Conservation (phyloP, 2,113 vertebrate species). For the Crotalus horridus region DNA sequence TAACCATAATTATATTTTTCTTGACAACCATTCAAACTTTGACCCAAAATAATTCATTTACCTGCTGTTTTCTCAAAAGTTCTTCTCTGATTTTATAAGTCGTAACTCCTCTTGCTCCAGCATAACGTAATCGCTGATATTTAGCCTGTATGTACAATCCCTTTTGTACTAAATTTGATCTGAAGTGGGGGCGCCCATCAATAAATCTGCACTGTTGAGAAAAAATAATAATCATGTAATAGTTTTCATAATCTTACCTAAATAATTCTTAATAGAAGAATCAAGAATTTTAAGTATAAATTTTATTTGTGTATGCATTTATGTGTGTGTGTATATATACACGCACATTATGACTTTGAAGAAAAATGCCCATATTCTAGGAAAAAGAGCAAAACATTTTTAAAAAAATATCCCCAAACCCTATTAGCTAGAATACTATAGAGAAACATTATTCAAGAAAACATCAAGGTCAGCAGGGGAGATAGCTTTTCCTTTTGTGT, state of each 20-base stretch:
- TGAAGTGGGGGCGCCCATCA: conserved; percentile 62
- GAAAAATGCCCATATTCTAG: neutral
- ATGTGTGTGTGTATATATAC: neutral
- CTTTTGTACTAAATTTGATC: conserved; percentile 72
- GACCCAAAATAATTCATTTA: conserved; percentile 52
- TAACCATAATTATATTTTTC: neutral
- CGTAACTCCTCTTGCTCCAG: conserved; percentile 70
- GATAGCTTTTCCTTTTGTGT: neutral
- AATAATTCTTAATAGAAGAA: neutral
- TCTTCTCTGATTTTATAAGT: conserved; percentile 72
- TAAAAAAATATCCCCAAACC: neutral
- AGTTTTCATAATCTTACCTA: conserved; percentile 5
- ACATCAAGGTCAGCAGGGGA: neutral
- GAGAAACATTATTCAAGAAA: neutral
- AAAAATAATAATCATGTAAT: neutral
- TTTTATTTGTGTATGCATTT: neutral
- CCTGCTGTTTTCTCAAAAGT: conserved; percentile 71
- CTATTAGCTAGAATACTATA: neutral
- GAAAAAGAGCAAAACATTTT: neutral
- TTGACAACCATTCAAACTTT: conserved; percentile 29
- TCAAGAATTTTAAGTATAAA: conserved; percentile 6
- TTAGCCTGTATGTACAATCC: conserved; percentile 75
- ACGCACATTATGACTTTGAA: neutral
- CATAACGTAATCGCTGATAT: conserved; percentile 73
- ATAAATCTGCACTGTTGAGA: conserved; percentile 64